Evolutionary conservation across 2,797 vertebrate species (phyloP), one percentile per base, ranked within the genome.

Genomic region (Brachyalestes nurse): DNA sequence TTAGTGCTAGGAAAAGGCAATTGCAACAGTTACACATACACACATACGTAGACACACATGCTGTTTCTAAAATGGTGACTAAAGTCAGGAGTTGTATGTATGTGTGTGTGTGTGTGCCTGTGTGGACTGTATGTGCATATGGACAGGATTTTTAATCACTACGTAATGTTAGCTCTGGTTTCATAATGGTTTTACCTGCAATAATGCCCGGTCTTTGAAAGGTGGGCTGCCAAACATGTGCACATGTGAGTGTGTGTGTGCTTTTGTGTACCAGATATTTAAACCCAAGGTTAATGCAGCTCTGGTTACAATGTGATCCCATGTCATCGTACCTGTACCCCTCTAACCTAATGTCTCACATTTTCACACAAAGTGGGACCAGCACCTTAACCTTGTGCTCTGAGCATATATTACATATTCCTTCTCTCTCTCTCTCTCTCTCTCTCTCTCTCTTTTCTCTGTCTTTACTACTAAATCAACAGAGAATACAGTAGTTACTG

Each of bases 281-380:
- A 73, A 84, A 72, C 69, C 4, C 72, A 77, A 86, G 82, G 84
- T 86, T 83, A 83, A 86, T 82, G 69, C 60, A 14, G 57, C 51
- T 70, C 72, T 74, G n/a, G 23, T 23, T 71, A 55, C 75, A 58
- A 72, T 47, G 19, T 71, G 21, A 78, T 55, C 69, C 55, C 45
- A 16, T 86, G 79, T 79, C 75, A 61, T 51, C 66, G 75, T 66
- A 86, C 77, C 77, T 84, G 58, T 38, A 55, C 25, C 8, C 67
- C 3, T 64, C 21, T 77, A 72, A 79, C 62, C 82, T 82, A 53
- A 78, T 71, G 51, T 75, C 55, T 42, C 40, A 77, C 45, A 82
- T 72, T 78, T 67, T 77, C 40, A 78, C 61, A 60, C 21, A 25
- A 17, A 77, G 40, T 53, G 5, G 57, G 61, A 47, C 67, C 51